These are phyloP conservation scores for Zoroaster sp. DNA, from an alignment of 53 echinoderm and acorn worm genomes.

Conservation along the genomic window DNA sequence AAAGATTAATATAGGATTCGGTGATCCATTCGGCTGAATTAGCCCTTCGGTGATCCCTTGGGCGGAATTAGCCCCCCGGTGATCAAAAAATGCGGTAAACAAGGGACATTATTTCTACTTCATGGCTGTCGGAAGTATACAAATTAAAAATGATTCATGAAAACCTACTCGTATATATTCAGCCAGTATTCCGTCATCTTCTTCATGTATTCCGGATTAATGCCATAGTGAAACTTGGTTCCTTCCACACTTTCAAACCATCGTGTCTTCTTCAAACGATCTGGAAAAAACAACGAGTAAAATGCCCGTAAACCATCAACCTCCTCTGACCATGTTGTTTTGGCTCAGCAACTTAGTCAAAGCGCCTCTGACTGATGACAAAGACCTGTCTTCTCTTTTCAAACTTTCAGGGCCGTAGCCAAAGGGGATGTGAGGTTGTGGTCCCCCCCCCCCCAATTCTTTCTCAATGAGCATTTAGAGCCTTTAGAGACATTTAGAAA, in stretches of 20 bases:
- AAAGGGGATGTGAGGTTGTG: no score
- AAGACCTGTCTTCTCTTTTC: no score
- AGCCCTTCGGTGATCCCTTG: no score
- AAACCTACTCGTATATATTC: slow-evolving; percentile 68
- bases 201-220: slow-evolving; percentile 80
- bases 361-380: not conserved
- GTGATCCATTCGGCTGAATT: not conserved
- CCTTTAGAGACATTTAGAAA: no score
- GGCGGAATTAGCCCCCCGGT: no score
- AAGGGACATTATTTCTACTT: no score
- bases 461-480: not conserved
- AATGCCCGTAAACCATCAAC: not conserved
- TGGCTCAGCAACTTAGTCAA: not conserved
- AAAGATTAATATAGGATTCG: not conserved
- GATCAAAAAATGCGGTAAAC: no score
- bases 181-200: slow-evolving; percentile 78
- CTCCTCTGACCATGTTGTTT: not conserved
- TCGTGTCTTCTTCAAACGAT: slow-evolving; percentile 53
- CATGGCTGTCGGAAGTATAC: no score
- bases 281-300: not conserved
- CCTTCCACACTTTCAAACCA: slow-evolving; percentile 76
- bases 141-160: no score
- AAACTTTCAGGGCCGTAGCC: no score
- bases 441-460: not conserved
- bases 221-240: slow-evolving; percentile 70